Conservation (phyloP, 2,113 vertebrate genomes). For the Rhynchomys soricoides region DNA sequence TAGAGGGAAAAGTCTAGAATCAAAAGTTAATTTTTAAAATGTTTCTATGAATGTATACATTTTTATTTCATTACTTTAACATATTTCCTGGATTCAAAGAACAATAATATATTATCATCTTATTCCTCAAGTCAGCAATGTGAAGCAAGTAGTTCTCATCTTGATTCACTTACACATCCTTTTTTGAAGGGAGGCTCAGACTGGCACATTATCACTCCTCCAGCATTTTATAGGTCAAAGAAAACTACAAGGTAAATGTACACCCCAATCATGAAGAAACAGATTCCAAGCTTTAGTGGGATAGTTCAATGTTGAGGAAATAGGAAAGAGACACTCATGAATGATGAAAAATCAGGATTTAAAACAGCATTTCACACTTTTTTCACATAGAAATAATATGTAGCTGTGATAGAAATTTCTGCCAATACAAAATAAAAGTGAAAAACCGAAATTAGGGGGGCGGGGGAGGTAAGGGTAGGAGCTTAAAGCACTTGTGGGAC, state of each 20-base stretch:
- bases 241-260: neutral
- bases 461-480: neutral
- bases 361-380: neutral
- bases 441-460: neutral
- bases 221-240: no score
- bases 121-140: neutral
- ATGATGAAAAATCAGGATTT: neutral
- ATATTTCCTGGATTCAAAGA: neutral
- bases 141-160: neutral
- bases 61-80: neutral
- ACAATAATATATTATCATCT: neutral
- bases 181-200: neutral
- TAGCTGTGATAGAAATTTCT: neutral
- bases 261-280: neutral
- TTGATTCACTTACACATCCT: neutral
- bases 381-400: neutral
- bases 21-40: neutral
- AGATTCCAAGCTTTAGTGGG: neutral
- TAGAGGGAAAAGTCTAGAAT: neutral
- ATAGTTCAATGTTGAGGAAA: neutral
- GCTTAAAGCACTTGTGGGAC: neutral
- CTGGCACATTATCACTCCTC: neutral
- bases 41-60: no score
- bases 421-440: neutral
- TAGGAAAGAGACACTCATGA: neutral